A percentile compares a stretch with the other conserved stretches of the same genome.
Evolutionary conservation across 1,140 invertebrate species (phyloP).

Genomic region (Augochlora pura): DNA sequence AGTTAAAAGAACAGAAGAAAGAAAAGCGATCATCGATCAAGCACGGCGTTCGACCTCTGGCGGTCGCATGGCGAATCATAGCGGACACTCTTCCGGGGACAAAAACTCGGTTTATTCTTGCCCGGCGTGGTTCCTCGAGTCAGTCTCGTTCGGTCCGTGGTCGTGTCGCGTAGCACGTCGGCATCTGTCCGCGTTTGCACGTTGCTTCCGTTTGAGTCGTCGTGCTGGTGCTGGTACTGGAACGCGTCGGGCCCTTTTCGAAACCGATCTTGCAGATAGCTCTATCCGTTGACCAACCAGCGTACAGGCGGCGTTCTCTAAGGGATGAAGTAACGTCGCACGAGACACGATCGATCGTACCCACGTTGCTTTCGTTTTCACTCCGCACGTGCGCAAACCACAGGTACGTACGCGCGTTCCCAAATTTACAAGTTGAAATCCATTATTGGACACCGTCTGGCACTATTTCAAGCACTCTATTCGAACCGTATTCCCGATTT

Average conservation of each 20-base stretch:
- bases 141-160: conserved; percentile 31
- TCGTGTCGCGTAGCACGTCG: background rate
- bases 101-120: conserved; percentile 40
- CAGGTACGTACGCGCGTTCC: conserved; percentile 2
- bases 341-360: background rate
- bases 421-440: conserved; percentile 13
- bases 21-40: background rate
- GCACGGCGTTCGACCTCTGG: conserved; percentile 18
- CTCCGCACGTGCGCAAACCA: background rate
- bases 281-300: background rate
- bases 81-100: conserved; percentile 37
- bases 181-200: background rate
- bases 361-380: conserved; percentile 15
- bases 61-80: conserved; percentile 20
- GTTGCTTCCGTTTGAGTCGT: background rate
- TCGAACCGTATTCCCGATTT: background rate
- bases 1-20: too few relatives aligned
- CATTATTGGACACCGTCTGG: background rate
- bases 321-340: conserved; percentile 26
- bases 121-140: conserved; percentile 15
- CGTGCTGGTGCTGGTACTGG: too few relatives aligned
- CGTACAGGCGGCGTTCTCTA: conserved; percentile 1
- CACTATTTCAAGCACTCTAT: background rate
- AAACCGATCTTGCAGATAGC: too few relatives aligned
- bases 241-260: too few relatives aligned